Percentiles rank a stretch among this genome's conserved stretches.
Conservation (phyloP, 2,888 invertebrate genomes). For the Epinotia nisella region DNA sequence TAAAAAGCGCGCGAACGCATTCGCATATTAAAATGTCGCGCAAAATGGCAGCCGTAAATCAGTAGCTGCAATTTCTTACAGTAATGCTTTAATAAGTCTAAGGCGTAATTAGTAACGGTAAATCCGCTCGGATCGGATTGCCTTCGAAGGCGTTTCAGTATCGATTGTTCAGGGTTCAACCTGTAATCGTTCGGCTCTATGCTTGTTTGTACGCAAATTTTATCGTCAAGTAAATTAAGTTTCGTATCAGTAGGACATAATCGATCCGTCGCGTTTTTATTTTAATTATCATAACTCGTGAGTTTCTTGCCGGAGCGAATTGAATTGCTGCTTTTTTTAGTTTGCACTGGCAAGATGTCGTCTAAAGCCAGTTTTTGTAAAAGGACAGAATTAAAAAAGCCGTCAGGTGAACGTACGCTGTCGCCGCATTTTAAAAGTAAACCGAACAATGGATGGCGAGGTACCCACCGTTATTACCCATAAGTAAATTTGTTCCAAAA, state of each 20-base stretch:
- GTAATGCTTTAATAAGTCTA: conserved; percentile 77
- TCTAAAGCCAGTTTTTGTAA: conserved; percentile 53
- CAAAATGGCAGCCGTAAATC: conserved; percentile 80
- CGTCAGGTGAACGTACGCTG: conserved; percentile 12
- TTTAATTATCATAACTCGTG: conserved; percentile 47
- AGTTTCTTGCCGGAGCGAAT: conserved; percentile 38
- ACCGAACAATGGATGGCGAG: conserved; percentile 18
- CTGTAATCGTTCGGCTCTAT: conserved; percentile 51
- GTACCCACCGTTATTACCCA: conserved; percentile 11
- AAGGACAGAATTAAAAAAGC: conserved; percentile 49
- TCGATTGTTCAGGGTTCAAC: conserved; percentile 56
- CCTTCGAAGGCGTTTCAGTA: conserved; percentile 50
- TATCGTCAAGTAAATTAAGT: conserved; percentile 56
- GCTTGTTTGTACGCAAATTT: conserved; percentile 55
- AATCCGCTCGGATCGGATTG: conserved; percentile 64
- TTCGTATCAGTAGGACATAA: conserved; percentile 55
- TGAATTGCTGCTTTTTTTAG: conserved; percentile 32
- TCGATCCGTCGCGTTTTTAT: conserved; percentile 66
- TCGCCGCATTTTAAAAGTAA: conserved; percentile 15
- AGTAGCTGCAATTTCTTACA: conserved; percentile 75
- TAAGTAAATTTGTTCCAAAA: conserved; percentile 22
- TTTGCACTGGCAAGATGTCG: conserved; percentile 50
- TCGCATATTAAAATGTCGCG: conserved; percentile 78
- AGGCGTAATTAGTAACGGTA: conserved; percentile 80
- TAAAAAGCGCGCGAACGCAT: conserved; percentile 68